Evolutionary conservation across 1,140 invertebrate genomes (phyloP).

Genomic region (Hylaeus anthracinus): DNA sequence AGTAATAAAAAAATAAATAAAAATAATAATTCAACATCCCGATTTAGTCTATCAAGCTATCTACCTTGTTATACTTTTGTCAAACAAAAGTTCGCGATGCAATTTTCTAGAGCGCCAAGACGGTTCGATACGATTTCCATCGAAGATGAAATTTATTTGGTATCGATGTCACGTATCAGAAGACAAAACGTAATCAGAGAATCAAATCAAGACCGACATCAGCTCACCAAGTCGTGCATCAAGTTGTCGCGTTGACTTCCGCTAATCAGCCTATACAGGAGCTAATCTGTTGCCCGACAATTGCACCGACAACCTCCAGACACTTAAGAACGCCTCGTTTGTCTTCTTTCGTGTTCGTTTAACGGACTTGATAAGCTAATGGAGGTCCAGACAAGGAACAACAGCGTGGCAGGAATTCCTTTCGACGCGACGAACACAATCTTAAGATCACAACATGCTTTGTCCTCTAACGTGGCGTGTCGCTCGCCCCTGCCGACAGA

Average conservation of each 20-base stretch:
- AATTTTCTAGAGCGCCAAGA: too few relatives aligned
- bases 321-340: constrained; percentile 34
- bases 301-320: constrained; percentile 15
- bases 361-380: constrained; percentile 66
- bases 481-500: neutral
- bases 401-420: constrained; percentile 37
- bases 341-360: constrained; percentile 59
- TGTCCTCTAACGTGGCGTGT: constrained; percentile 1
- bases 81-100: too few relatives aligned
- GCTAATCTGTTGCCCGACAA: constrained; percentile 6
- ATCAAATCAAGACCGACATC: neutral
- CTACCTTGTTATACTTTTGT: too few relatives aligned
- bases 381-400: constrained; percentile 42
- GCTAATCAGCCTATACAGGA: neutral
- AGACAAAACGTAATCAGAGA: neutral
- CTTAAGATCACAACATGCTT: neutral
- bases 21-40: too few relatives aligned
- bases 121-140: too few relatives aligned
- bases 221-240: neutral
- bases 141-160: too few relatives aligned
- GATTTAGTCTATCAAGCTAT: too few relatives aligned
- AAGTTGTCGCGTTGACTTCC: constrained; percentile 15
- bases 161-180: too few relatives aligned
- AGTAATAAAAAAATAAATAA: too few relatives aligned
- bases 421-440: constrained; percentile 28